Base-by-base conservation (phyloP, 1,140 invertebrate genomes). In the Drosophila pallidifrons region DNA sequence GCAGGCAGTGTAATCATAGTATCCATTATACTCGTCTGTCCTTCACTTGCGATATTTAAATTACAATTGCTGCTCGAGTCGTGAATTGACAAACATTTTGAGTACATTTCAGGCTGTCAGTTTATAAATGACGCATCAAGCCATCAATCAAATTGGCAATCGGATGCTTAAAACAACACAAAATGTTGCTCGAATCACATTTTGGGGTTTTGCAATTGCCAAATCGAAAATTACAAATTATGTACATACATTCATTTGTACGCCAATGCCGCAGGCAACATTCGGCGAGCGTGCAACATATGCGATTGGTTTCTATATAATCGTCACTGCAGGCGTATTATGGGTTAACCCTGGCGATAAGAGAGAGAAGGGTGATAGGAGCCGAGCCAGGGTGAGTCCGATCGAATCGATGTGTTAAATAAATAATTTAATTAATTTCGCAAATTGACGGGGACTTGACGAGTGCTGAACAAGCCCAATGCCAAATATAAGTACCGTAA, bases 381-480 rank as follows among this genome's bases (percentile, higher is more conserved):
- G 13, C 16, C 7, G 57, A 5, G 6, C 1, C 8, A 25, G 13
- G 5, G 35, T n/a, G 32, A 58, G 30, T 43, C n/a, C 10, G 35
- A 32, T 57, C 57, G 54, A 43, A 73, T 75, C 58, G 47, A 57
- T 69, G 70, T 73, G 77, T 70, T 88, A 78, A 88, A 88, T 88
- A 88, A 83, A 83, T 88, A 88, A 88, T 88, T 89, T 89, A 81
- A 89, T 88, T 88, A 88, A 88, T 88, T 81, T 88, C 67, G 38
- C 59, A 78, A 81, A 88, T 88, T 88, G 85, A 88, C 83, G 81
- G 75, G 45, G 47, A 38, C 77, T 77, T 73, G 77, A 79, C 66
- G 69, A 69, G 49, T 15, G 51, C 46, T 63, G 15, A 58, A 68
- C 69, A 64, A 46, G 30, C 38, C 55, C 55, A 57, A 59, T 73